phyloP scores from a whole-genome alignment of 2,888 invertebrate species.

The Drosophila merina region DNA sequence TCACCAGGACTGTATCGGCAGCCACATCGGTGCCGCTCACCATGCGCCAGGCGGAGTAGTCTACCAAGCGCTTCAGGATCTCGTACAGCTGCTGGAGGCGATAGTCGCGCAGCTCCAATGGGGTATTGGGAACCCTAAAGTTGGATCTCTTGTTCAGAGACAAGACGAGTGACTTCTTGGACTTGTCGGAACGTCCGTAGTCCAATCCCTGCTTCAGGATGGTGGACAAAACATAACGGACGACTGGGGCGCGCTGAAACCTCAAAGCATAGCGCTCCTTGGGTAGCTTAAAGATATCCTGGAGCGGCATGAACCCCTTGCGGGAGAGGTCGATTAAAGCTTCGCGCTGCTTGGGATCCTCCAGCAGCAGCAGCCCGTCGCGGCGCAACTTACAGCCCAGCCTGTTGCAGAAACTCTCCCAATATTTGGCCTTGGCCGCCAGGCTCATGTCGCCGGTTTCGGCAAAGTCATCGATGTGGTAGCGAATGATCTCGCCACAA shows the following conservation, averaged over 20 bases:
- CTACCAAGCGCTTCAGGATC: constrained; percentile 64
- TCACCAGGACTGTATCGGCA: constrained; percentile 42
- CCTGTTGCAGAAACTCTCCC: constrained; percentile 84
- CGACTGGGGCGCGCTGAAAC: constrained; percentile 61
- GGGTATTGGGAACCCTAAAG: neutral
- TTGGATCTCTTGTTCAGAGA: constrained; percentile 3
- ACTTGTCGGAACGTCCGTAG: constrained; percentile 38
- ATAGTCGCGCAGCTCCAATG: constrained; percentile 59
- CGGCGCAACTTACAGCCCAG: constrained; percentile 42
- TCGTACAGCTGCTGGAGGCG: constrained; percentile 60
- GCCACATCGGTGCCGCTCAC: constrained; percentile 24
- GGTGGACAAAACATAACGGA: constrained; percentile 50
- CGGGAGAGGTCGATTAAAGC: constrained; percentile 51
- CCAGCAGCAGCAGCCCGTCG: constrained; percentile 20
- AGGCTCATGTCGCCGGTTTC: constrained; percentile 87
- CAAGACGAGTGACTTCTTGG: neutral
- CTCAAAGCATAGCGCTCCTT: constrained; percentile 69
- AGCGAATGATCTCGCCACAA: constrained; percentile 57
- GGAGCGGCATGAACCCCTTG: constrained; percentile 68
- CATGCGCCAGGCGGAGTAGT: constrained; percentile 63
- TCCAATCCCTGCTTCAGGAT: constrained; percentile 46
- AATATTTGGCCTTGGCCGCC: constrained; percentile 85
- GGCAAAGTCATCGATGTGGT: constrained; percentile 86
- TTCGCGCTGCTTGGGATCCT: constrained; percentile 18
- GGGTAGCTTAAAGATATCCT: constrained; percentile 28